Conservation (phyloP, 1,140 invertebrate genomes). For the Papilio helenus region DNA sequence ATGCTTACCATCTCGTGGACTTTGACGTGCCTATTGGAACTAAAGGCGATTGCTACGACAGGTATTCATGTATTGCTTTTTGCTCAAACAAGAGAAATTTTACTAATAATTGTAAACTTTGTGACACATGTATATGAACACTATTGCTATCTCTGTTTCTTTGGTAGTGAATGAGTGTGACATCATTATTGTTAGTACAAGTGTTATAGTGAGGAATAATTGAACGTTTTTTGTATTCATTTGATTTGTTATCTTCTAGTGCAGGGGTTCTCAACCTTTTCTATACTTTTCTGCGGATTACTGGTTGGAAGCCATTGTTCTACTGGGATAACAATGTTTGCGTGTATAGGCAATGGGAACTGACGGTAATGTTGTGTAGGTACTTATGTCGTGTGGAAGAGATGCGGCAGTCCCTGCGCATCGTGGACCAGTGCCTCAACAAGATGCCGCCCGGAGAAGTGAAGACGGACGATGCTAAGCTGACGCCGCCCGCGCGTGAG, state of each 20-base stretch:
- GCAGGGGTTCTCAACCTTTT: too few species aligned
- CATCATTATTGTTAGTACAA: too few species aligned
- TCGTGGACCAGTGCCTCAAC: conserved; percentile 98
- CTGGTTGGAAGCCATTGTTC: too few species aligned
- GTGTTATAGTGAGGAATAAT: too few species aligned
- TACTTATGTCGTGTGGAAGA: conserved; percentile 97
- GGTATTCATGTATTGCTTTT: conserved; percentile 83
- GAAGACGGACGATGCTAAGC: conserved; percentile 96
- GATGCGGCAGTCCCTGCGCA: conserved; percentile 97
- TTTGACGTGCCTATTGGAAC: conserved; percentile 98
- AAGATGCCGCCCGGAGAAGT: conserved; percentile 98
- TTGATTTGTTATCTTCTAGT: too few species aligned
- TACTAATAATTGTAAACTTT: too few species aligned
- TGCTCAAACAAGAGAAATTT: not conserved
- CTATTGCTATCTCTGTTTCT: too few species aligned
- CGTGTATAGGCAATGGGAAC: not conserved
- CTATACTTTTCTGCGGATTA: too few species aligned
- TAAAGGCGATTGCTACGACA: conserved; percentile 98
- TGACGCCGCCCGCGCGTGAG: conserved; percentile 93
- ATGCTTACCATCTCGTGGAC: conserved; percentile 96
- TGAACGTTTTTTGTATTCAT: too few species aligned
- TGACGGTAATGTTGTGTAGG: conserved; percentile 61
- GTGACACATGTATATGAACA: too few species aligned
- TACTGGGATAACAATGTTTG: too few species aligned
- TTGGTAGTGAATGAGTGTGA: too few species aligned